phyloP scores from a whole-genome alignment of 2,888 invertebrate species.

The Himalopsyche japonica region DNA sequence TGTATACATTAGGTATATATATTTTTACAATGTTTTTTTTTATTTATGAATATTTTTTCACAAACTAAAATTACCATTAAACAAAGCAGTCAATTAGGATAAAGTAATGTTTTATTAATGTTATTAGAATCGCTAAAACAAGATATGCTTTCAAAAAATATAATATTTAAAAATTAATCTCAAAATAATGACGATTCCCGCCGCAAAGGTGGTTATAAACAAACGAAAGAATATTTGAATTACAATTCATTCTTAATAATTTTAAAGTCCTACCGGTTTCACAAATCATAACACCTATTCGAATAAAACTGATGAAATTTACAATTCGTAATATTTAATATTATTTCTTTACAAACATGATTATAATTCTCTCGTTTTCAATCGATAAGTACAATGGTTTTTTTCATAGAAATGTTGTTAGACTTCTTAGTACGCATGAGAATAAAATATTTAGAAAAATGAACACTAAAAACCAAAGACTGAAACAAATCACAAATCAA shows the following conservation, averaged over 20 bases:
- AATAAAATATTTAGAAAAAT: background rate
- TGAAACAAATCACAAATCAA: too few relatives aligned
- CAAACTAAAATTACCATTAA: slow-evolving; percentile 13
- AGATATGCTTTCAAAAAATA: background rate
- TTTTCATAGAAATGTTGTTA: background rate
- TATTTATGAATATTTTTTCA: background rate
- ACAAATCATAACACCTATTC: background rate
- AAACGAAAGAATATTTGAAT: background rate
- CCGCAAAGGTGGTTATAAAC: background rate
- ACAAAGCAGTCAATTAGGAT: slow-evolving; percentile 21
- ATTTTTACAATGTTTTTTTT: slow-evolving; percentile 13
- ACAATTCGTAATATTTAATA: background rate
- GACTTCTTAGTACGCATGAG: background rate
- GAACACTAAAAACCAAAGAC: background rate
- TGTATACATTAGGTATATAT: slow-evolving; percentile 7
- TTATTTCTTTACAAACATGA: background rate
- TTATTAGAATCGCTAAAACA: background rate
- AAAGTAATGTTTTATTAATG: background rate
- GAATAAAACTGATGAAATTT: background rate
- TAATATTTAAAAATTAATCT: background rate
- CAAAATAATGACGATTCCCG: background rate
- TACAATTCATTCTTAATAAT: background rate
- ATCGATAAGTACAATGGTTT: background rate
- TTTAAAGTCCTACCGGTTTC: background rate
- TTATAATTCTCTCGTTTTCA: background rate